A percentile compares a stretch with the other conserved stretches of the same genome.
Evolutionary conservation across 2,113 vertebrate genomes (phyloP).

Genomic region (Bubo bubo): DNA sequence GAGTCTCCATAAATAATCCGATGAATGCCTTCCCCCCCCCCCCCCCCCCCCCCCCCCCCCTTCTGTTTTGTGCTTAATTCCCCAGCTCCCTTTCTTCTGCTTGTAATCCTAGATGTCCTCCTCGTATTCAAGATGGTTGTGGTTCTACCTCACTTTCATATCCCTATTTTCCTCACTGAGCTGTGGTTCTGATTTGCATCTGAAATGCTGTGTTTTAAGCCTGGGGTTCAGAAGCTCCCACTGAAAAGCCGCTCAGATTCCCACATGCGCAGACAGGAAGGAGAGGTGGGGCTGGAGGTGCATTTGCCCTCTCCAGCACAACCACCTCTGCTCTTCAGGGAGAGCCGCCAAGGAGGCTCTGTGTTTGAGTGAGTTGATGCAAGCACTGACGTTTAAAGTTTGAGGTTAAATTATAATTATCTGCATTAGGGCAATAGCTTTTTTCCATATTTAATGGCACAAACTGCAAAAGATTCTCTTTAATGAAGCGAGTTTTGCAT

Average conservation of each 20-base stretch:
- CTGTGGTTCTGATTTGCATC: background rate
- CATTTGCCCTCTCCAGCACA: background rate
- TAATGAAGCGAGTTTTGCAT: background rate
- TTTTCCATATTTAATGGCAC: background rate
- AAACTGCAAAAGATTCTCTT: background rate
- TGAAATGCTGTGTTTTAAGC: background rate
- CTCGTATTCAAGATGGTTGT: background rate
- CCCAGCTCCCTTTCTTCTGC: background rate
- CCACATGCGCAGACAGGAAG: fast-evolving
- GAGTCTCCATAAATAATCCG: background rate
- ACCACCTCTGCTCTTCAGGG: background rate
- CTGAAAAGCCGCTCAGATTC: background rate
- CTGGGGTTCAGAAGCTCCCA: background rate
- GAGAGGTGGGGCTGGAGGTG: background rate
- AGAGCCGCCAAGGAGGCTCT: background rate
- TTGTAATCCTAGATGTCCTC: background rate
- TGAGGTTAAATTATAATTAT: background rate
- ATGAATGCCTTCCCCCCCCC: background rate
- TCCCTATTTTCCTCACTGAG: background rate
- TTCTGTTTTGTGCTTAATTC: background rate
- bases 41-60: too few species aligned
- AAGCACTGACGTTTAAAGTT: background rate
- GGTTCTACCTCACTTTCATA: background rate
- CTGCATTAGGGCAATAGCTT: background rate
- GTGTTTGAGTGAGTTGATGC: background rate